Conservation (phyloP, 2,888 invertebrate species). For the Orchesellides sinensis region DNA sequence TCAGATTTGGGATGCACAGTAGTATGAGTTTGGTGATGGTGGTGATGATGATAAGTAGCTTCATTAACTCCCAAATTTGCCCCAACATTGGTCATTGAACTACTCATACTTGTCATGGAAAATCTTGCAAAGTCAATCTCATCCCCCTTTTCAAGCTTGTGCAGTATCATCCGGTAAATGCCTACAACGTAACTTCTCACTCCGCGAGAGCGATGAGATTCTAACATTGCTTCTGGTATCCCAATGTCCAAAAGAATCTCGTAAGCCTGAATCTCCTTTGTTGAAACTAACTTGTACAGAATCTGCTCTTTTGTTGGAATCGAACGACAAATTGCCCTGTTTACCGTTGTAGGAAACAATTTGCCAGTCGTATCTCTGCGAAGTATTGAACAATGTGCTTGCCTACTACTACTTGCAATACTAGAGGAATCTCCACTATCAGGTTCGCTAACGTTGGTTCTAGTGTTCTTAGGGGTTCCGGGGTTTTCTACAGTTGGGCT, state of each 20-base stretch:
- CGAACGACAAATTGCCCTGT: conserved; percentile 56
- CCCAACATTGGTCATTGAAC: conserved; percentile 35
- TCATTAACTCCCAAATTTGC: conserved; percentile 9
- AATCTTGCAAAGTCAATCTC: conserved; percentile 58
- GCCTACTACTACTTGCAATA: conserved; percentile 15
- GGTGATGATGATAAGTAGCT: conserved; percentile 4
- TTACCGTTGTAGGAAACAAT: conserved; percentile 51
- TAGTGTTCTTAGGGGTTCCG: neutral
- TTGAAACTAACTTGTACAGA: conserved; percentile 57
- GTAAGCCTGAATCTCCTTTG: conserved; percentile 79
- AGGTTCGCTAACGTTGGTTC: conserved; percentile 9
- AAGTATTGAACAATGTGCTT: conserved; percentile 46
- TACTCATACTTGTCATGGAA: conserved; percentile 10
- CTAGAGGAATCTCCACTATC: conserved; percentile 18
- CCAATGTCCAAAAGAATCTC: conserved; percentile 80
- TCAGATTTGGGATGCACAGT: neutral
- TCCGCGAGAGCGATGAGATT: conserved; percentile 80
- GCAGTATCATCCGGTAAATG: conserved; percentile 84
- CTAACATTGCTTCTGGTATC: conserved; percentile 81
- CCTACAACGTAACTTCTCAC: conserved; percentile 84
- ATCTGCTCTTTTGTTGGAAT: conserved; percentile 67
- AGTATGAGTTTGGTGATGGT: no score
- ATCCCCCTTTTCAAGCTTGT: conserved; percentile 75
- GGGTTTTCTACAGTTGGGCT: neutral
- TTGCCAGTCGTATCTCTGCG: conserved; percentile 61